phyloP scores from a whole-genome alignment of 23 tunicate species.

The Styela clava region DNA sequence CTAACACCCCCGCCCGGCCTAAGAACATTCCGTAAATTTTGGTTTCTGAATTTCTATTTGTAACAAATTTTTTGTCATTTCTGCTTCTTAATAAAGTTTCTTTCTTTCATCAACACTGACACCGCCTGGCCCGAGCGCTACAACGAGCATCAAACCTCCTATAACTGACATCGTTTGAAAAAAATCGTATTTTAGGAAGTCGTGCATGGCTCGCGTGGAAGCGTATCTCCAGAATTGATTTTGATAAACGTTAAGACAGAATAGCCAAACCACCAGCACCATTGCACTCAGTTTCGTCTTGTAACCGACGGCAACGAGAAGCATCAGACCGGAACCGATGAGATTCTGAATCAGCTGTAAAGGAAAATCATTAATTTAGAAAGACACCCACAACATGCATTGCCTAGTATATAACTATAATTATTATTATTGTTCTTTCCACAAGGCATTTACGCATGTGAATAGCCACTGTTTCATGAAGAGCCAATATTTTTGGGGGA shows the following conservation, averaged over 20 bases:
- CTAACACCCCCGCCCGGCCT: too few relatives aligned
- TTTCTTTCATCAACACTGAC: slow-evolving; percentile 95
- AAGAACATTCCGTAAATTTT: too few relatives aligned
- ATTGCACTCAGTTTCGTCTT: slow-evolving; percentile 94
- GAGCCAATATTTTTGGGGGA: too few relatives aligned
- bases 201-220: slow-evolving; percentile 85
- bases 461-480: too few relatives aligned
- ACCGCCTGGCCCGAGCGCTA: slow-evolving; percentile 98
- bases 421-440: too few relatives aligned
- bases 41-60: too few relatives aligned
- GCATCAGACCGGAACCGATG: slow-evolving; percentile 83
- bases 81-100: slow-evolving; percentile 70
- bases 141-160: slow-evolving; percentile 90
- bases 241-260: slow-evolving; percentile 57
- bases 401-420: too few relatives aligned
- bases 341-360: slow-evolving; percentile 87
- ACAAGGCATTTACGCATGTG: too few relatives aligned
- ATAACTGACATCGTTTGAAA: slow-evolving; percentile 96
- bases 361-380: not conserved
- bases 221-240: slow-evolving; percentile 95
- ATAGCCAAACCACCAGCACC: slow-evolving; percentile 89
- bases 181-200: slow-evolving; percentile 96
- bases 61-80: too few relatives aligned
- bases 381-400: not conserved
- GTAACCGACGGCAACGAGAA: slow-evolving; percentile 82